Evolutionary conservation across 1,140 invertebrate genomes (phyloP).

Genomic region (Brachionus plicatilis): DNA sequence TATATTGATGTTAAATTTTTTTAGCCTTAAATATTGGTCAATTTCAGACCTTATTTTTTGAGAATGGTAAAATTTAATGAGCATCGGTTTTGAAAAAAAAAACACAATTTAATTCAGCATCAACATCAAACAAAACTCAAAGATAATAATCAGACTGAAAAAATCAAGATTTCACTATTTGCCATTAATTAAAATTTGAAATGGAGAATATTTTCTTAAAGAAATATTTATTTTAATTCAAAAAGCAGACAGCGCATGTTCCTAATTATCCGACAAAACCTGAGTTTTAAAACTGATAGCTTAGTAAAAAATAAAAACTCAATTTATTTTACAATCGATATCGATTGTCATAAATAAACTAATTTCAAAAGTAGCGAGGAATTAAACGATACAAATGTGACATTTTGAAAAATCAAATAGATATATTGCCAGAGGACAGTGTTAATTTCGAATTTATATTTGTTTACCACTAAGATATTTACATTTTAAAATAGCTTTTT

Average conservation of each 20-base stretch:
- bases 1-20: too few species aligned
- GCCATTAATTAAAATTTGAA: neutral
- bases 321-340: neutral
- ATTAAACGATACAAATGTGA: neutral
- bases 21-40: too few species aligned
- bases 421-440: neutral
- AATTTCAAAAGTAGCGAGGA: neutral
- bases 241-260: slow-evolving; percentile 30
- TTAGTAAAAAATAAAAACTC: neutral
- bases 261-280: neutral
- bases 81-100: neutral
- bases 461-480: slow-evolving; percentile 22
- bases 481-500: neutral
- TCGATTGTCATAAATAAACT: neutral
- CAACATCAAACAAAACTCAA: neutral
- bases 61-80: neutral
- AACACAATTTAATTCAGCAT: neutral
- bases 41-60: too few species aligned
- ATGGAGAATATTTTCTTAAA: neutral
- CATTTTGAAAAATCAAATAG: slow-evolving; percentile 16
- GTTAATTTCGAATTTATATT: neutral
- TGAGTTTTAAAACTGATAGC: neutral
- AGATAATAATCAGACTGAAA: neutral
- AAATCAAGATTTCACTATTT: neutral
- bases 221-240: neutral